A percentile compares a stretch with the other conserved stretches of the same genome.
These are phyloP conservation scores for Callipepla squamata DNA, from an alignment of 2,113 vertebrate genomes.

Conservation along the genomic window DNA sequence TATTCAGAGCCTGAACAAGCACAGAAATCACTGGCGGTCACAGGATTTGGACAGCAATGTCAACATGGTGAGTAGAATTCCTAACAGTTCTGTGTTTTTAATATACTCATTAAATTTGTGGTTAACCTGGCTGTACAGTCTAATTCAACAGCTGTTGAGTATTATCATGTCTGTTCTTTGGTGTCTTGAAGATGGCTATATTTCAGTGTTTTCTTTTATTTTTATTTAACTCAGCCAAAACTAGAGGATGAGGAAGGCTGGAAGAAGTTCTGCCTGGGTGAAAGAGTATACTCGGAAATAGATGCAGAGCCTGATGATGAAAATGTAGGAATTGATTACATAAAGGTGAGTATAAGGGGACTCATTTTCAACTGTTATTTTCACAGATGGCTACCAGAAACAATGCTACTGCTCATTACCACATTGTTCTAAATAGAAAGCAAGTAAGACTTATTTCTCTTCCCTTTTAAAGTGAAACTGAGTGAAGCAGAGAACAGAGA, in stretches of 20 bases:
- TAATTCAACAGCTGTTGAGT: not conserved
- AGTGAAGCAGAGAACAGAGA: not conserved
- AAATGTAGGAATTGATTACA: conserved; percentile 87
- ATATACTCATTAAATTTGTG: not conserved
- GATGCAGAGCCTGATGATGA: conserved; percentile 63
- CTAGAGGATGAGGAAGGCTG: conserved; percentile 92
- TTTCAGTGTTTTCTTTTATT: not conserved
- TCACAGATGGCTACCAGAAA: not conserved
- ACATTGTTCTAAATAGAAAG: not conserved
- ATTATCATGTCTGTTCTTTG: not conserved
- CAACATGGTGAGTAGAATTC: conserved; percentile 83
- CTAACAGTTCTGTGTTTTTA: not conserved
- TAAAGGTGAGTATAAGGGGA: conserved; percentile 78
- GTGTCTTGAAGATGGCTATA: not conserved
- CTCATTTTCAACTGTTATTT: not conserved
- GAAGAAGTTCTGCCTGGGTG: conserved; percentile 95
- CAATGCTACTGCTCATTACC: not conserved
- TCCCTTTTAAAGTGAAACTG: not conserved
- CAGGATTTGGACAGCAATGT: conserved; percentile 93
- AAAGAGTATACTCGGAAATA: conserved; percentile 79
- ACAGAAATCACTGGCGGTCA: conserved; percentile 88
- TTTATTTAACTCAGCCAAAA: conserved; percentile 80
- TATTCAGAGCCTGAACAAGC: conserved; percentile 88
- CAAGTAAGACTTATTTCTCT: not conserved
- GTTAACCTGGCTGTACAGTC: not conserved